These are phyloP conservation scores for Drosophila watanabei DNA, from an alignment of 1,140 invertebrate species.

Conservation along the genomic window DNA sequence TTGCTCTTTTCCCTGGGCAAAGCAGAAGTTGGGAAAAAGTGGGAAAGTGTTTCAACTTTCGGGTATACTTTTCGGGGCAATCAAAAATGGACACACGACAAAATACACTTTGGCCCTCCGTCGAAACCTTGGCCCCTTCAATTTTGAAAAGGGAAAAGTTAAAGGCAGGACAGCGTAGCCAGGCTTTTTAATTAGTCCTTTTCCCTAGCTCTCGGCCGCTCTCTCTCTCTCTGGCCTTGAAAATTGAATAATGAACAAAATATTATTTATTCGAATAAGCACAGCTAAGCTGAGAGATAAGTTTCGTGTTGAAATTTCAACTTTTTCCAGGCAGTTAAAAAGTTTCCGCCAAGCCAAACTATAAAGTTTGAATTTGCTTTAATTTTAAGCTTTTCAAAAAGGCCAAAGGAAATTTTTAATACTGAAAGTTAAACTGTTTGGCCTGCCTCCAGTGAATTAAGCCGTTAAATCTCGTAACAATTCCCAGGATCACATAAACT, in stretches of 20 bases:
- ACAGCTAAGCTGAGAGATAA: slow-evolving; percentile 12
- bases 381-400: slow-evolving; percentile 2
- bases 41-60: slow-evolving; percentile 49
- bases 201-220: slow-evolving; percentile 24
- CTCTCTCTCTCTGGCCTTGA: slow-evolving; percentile 5
- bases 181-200: slow-evolving; percentile 73
- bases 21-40: slow-evolving; percentile 44
- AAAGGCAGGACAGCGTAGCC: slow-evolving; percentile 30
- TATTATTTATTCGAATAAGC: slow-evolving; percentile 21
- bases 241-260: slow-evolving; percentile 26
- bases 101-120: slow-evolving; percentile 22
- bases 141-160: slow-evolving; percentile 28
- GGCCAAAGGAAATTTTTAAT: slow-evolving; percentile 11
- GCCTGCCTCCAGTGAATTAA: slow-evolving; percentile 10
- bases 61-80: slow-evolving; percentile 59
- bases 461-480: slow-evolving; percentile 50
- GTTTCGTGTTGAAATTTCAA: slow-evolving; percentile 19
- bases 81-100: slow-evolving; percentile 58
- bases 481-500: slow-evolving; percentile 53
- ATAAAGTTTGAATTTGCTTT: slow-evolving; percentile 26
- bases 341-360: slow-evolving; percentile 20
- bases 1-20: slow-evolving; percentile 26
- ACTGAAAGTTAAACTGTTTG: slow-evolving; percentile 5
- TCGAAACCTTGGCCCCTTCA: slow-evolving; percentile 27
- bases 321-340: slow-evolving; percentile 4